A percentile compares a stretch with the other conserved stretches of the same genome.
phyloP scores from a whole-genome alignment of 2,888 invertebrate species.

The Leptopilina myrica region DNA sequence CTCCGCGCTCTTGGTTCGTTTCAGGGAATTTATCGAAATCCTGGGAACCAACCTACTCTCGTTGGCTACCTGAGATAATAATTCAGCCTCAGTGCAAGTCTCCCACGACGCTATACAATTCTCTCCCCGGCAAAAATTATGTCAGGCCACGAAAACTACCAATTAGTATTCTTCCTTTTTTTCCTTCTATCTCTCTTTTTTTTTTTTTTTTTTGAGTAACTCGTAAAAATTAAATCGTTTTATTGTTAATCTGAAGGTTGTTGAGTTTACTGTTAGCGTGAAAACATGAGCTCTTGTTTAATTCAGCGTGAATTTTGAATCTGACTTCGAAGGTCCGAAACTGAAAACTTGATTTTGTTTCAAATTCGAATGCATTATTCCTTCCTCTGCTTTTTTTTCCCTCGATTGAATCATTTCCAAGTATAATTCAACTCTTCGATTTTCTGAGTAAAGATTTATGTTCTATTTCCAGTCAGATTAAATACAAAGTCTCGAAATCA shows the following conservation, averaged over 20 bases:
- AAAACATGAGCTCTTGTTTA: too few relatives aligned
- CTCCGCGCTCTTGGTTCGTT: constrained; percentile 47
- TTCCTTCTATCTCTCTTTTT: background rate
- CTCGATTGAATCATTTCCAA: too few relatives aligned
- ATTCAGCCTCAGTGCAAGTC: constrained; percentile 30
- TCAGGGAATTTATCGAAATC: constrained; percentile 50
- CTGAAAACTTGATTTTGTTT: too few relatives aligned
- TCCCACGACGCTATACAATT: constrained; percentile 32
- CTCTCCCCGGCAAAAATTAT: constrained; percentile 4
- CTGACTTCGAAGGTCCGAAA: too few relatives aligned
- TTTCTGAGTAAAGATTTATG: too few relatives aligned
- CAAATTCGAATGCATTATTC: too few relatives aligned
- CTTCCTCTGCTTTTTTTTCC: too few relatives aligned
- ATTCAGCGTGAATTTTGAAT: too few relatives aligned
- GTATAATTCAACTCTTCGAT: too few relatives aligned
- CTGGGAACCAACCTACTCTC: constrained; percentile 28
- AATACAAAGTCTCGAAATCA: too few relatives aligned
- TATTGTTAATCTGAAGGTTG: background rate
- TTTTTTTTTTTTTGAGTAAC: background rate
- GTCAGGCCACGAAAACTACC: constrained; percentile 16
- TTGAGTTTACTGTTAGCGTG: background rate
- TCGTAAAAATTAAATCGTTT: background rate
- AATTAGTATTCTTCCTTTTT: constrained; percentile 7
- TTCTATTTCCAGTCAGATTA: too few relatives aligned
- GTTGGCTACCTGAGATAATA: constrained; percentile 35